phyloP scores from a whole-genome alignment of 2,113 vertebrate species.

The Sclerurus mexicanus region DNA sequence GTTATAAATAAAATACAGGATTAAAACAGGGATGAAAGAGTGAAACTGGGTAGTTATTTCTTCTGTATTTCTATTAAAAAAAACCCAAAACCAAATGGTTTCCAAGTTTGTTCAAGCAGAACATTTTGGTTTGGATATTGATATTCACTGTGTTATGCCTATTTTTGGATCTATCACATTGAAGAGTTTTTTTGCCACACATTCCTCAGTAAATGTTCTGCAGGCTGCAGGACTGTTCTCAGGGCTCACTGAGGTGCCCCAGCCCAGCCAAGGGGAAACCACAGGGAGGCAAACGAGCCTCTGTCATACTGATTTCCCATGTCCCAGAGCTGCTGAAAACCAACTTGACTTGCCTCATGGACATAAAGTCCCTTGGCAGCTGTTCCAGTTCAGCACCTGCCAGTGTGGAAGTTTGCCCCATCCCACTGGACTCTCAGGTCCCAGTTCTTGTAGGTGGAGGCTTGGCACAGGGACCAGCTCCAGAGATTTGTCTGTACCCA shows the following conservation, averaged over 20 bases:
- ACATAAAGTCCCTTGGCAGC: neutral
- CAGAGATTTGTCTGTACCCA: neutral
- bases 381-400: neutral
- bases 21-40: constrained; percentile 16
- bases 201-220: neutral
- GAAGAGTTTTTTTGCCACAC: neutral
- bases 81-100: neutral
- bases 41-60: neutral
- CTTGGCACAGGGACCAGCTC: neutral
- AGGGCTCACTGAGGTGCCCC: neutral
- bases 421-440: neutral
- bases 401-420: neutral
- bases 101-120: neutral
- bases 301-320: neutral
- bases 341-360: neutral
- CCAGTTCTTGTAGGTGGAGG: neutral
- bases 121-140: constrained; percentile 32
- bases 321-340: neutral
- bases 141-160: neutral
- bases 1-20: constrained; percentile 39
- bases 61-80: neutral
- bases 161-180: neutral
- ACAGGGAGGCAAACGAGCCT: neutral
- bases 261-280: neutral
- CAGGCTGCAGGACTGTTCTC: neutral